Conservation (phyloP, 2,888 invertebrate genomes). For the Meteorus cinctellus region DNA sequence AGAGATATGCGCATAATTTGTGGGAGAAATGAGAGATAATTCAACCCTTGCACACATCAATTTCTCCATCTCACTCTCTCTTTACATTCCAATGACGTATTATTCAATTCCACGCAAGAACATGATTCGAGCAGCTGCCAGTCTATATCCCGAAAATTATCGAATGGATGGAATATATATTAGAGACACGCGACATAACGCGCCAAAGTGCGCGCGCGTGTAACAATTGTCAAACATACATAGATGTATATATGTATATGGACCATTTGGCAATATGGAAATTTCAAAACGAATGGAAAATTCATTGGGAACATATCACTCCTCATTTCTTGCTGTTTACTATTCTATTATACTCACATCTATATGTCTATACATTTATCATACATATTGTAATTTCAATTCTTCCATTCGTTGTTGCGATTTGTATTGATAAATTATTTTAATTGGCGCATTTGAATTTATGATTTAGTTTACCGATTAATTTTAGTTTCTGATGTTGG, state of each 20-base stretch:
- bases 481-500: neutral
- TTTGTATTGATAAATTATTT: neutral
- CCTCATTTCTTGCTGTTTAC: neutral
- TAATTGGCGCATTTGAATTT: neutral
- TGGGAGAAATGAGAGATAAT: conserved; percentile 22
- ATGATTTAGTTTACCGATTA: neutral
- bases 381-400: neutral
- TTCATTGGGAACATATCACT: conserved; percentile 4
- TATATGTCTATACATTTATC: neutral
- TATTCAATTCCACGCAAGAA: conserved; percentile 31
- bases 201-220: conserved; percentile 6
- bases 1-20: conserved; percentile 39
- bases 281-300: conserved; percentile 9
- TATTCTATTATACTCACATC: conserved; percentile 4
- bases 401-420: neutral
- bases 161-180: conserved; percentile 27
- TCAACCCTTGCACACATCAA: conserved; percentile 15
- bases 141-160: conserved; percentile 29
- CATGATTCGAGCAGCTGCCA: conserved; percentile 37
- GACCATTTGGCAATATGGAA: neutral
- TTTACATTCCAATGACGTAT: conserved; percentile 17
- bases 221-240: conserved; percentile 19
- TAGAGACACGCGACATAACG: neutral
- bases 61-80: neutral
- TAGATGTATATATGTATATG: neutral